phyloP scores from a whole-genome alignment of 2,113 vertebrate genomes.

The Pseudorasbora parva region DNA sequence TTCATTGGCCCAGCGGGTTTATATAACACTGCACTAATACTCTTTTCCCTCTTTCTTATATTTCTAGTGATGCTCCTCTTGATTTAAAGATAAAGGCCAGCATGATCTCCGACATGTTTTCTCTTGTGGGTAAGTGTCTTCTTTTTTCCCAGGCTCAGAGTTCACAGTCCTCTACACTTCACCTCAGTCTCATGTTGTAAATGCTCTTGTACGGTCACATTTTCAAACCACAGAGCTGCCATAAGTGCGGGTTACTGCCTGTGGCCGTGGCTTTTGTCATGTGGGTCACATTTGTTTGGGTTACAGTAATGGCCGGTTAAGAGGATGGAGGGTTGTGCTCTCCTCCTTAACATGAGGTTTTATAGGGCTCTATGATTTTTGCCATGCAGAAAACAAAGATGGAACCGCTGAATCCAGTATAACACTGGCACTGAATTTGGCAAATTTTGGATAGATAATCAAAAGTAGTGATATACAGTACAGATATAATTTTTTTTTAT shows the following conservation, averaged over 20 bases:
- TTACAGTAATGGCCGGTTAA: neutral
- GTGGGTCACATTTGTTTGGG: conserved; percentile 14
- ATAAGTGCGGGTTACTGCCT: neutral
- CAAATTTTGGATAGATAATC: neutral
- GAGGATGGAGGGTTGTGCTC: conserved; percentile 1
- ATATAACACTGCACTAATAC: neutral
- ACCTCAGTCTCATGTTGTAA: conserved; percentile 12
- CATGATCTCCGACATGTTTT: conserved; percentile 99
- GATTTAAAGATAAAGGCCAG: conserved; percentile 99
- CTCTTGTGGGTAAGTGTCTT: conserved; percentile 89
- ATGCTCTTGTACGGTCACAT: neutral
- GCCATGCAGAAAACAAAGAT: neutral
- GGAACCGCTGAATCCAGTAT: neutral
- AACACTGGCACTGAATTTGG: neutral
- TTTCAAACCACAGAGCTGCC: neutral
- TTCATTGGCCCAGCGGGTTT: neutral
- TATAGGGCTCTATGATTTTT: neutral
- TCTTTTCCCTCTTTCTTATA: conserved; percentile 38
- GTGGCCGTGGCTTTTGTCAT: conserved; percentile 3
- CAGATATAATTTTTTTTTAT: too few relatives aligned
- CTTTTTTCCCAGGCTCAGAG: neutral
- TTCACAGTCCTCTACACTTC: conserved; percentile 41
- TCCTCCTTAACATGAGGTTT: conserved; percentile 12
- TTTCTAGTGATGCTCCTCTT: conserved; percentile 90
- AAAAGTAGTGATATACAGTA: neutral